A percentile compares a stretch with the other conserved stretches of the same genome.
phyloP scores from a whole-genome alignment of 2,888 invertebrate genomes.

The Noctua janthina region DNA sequence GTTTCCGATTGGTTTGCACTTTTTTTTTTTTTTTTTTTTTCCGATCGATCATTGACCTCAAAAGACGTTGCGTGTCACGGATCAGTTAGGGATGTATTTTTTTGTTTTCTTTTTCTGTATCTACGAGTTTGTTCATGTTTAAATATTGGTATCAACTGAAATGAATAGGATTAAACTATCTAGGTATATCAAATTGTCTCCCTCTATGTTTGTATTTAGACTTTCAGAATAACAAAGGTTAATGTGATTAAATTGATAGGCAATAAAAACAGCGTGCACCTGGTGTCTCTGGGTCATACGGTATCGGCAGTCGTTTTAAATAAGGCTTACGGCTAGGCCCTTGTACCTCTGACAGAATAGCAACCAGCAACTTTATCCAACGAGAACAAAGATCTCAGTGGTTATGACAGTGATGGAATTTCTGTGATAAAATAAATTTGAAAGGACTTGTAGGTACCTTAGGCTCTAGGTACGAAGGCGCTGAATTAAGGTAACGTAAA shows the following conservation, averaged over 20 bases:
- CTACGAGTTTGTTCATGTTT: not conserved
- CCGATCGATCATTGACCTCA: slow-evolving; percentile 8
- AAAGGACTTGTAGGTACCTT: not conserved
- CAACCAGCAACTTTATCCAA: not conserved
- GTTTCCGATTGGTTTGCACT: slow-evolving; percentile 25
- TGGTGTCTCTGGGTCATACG: not conserved
- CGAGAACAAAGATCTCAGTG: not conserved
- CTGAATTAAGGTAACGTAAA: not conserved
- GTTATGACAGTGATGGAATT: not conserved
- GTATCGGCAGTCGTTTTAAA: not conserved
- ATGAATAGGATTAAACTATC: not conserved
- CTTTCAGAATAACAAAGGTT: not conserved
- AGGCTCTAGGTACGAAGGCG: too few relatives aligned
- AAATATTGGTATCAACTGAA: not conserved
- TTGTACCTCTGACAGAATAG: not conserved
- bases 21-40: too few relatives aligned
- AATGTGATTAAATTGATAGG: slow-evolving; percentile 13
- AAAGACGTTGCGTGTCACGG: slow-evolving; percentile 26
- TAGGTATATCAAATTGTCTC: not conserved
- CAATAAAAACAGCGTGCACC: not conserved
- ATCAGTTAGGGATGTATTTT: slow-evolving; percentile 2
- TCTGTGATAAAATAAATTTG: not conserved
- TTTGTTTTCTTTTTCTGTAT: slow-evolving; percentile 7
- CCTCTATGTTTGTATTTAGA: not conserved
- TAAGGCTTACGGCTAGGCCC: not conserved